Base-by-base conservation (phyloP, 2,113 vertebrate species). In the Embiotoca jacksoni region DNA sequence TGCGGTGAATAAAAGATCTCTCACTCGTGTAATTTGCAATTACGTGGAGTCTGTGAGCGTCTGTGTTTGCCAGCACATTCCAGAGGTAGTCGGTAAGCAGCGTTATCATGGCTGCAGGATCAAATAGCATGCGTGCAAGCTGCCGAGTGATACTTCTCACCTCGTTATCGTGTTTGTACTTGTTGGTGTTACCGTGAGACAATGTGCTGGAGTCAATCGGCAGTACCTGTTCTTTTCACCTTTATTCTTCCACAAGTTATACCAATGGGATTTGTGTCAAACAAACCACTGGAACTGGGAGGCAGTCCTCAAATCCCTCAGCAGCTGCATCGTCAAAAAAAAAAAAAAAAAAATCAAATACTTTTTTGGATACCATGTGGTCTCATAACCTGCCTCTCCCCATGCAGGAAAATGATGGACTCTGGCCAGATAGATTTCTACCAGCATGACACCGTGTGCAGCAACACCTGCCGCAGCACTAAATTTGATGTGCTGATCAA, bases 371-470 rank as follows among this genome's bases (percentile, higher is more conserved):
- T 23, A 23, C 23, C 23, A 46, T 3, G 10, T 46, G 31, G 62
- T 82, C 4, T 53, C 82, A 59, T 55, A 80, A 83, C 50, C 71
- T 67, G 75, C 52, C 37, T 75, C 63, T 64, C 53, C 15, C 62
- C 49, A 15, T 54, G 70, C 90, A 99, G 97, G 93, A 98, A 98
- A 92, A 98, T 98, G 96, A 99, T 99, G 97, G 97, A 98, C 86
- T 98, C 96, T 0, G 97, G 97, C 55, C 97, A 99, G 89, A 97
- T 99, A 39, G 97, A 99, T 86, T 99, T 99, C 90, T 98, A 97
- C 92, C 97, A 97, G 69, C 97, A 99, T 0, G 96, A 97, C 88
- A 95, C 95, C 5, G 95, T 99, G 63, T 98, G 97, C 91, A 97
- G 96, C 92, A 98, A 98, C 93, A 98, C 97, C 59, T 98, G 97